Base-by-base conservation (phyloP, 2,888 invertebrate species). In the Bugulina stolonifera region DNA sequence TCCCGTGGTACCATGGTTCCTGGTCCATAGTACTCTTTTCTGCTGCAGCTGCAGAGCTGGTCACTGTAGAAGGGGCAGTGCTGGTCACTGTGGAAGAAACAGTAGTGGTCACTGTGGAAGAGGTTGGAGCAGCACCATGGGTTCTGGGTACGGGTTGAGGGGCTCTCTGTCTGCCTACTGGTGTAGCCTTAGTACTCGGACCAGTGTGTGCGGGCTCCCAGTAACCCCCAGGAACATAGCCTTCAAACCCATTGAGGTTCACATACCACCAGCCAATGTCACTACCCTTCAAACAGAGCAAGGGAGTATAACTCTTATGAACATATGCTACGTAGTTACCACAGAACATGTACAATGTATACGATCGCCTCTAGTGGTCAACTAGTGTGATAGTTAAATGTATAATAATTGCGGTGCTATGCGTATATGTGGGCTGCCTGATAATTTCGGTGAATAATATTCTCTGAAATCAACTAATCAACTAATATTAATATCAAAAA, bases 191-290 rank as follows among this genome's bases (percentile, higher is more conserved):
- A 3, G 29, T 25, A 1, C 10, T 32, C n/a, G n/a, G n/a, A n/a
- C n/a, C n/a, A 18, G 43, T 10, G 18, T 5, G 43, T 5, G 10
- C 29, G 10, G 64, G 18, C n/a, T 64, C 29, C 64, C 64, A 64
- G 32, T 64, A 64, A 10, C 5, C 64, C 3, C 64, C 64, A 14
- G 64, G 64, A 32, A 64, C 64, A 64, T 64, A 64, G 32, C 64
- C 72, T 1, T 71, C 43, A 1, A 54, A 72, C 23, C 73, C 73
- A n/a, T 74, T 73, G 3, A 75, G 69, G 32, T 73, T 70, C 29
- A 75, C 75, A 57, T 74, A 75, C 75, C 75, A 75, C 75, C 75
- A 75, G 14, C 75, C 75, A 32, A 14, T 32, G 64, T 25, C 64
- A 32, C 32, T 34, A 29, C 14, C 34, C 32, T 64, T 14, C 32